Evolutionary conservation across 2,888 invertebrate species (phyloP).

Genomic region (Tetramorium bicarinatum): DNA sequence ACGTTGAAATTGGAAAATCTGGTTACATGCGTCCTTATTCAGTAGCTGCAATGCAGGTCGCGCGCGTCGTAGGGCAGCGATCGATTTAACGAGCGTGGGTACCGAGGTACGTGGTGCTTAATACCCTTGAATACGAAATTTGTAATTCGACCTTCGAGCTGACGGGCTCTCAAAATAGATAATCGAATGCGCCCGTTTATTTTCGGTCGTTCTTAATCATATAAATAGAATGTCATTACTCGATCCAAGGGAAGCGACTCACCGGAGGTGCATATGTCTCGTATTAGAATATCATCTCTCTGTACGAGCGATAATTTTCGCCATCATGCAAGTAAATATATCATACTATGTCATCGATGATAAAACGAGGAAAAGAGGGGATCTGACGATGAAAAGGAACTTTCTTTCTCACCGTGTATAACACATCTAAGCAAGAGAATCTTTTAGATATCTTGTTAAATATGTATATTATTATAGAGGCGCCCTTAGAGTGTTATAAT

Average conservation of each 20-base stretch:
- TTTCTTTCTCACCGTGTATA: neutral
- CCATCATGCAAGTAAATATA: neutral
- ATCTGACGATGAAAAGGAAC: neutral
- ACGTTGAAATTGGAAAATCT: conserved; percentile 71
- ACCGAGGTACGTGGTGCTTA: conserved; percentile 25
- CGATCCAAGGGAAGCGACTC: conserved; percentile 36
- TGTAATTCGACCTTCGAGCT: conserved; percentile 45
- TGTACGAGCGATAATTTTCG: neutral
- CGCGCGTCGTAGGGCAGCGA: conserved; percentile 68
- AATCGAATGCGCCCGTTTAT: conserved; percentile 51
- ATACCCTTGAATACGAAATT: conserved; percentile 53
- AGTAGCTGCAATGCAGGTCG: conserved; percentile 74
- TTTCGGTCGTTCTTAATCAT: conserved; percentile 43
- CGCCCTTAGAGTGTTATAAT: neutral
- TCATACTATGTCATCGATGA: neutral
- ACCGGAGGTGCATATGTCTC: conserved; percentile 5
- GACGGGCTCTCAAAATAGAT: conserved; percentile 47
- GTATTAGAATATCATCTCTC: neutral
- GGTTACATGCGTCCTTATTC: conserved; percentile 53
- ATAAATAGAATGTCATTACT: conserved; percentile 57
- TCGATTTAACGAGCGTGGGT: conserved; percentile 74
- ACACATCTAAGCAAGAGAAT: neutral
- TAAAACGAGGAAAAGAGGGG: neutral
- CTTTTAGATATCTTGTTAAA: neutral
- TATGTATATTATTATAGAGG: neutral